A percentile compares a stretch with the other conserved stretches of the same genome.
phyloP scores from a whole-genome alignment of 2,888 invertebrate species.

The Eudasyphora cyanicolor region DNA sequence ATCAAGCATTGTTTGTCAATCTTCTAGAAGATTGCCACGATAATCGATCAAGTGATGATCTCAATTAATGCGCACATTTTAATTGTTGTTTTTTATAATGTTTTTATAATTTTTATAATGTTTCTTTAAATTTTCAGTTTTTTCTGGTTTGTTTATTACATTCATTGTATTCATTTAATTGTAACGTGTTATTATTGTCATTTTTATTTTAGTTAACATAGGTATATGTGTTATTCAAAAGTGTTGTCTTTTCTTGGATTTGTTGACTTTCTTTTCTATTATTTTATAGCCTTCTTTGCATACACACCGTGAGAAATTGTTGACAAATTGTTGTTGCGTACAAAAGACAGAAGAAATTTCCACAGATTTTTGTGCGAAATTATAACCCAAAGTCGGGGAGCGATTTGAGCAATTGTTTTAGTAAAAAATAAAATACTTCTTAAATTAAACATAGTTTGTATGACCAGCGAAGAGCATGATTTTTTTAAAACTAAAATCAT shows the following conservation, averaged over 20 bases:
- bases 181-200: slow-evolving; percentile 65
- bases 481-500: no score
- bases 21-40: neutral
- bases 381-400: no score
- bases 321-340: no score
- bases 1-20: neutral
- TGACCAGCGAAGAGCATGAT: no score
- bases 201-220: slow-evolving; percentile 65
- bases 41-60: slow-evolving; percentile 3
- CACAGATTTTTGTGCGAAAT: no score
- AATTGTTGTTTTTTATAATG: neutral
- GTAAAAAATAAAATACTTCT: no score
- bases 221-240: slow-evolving; percentile 43
- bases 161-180: slow-evolving; percentile 47
- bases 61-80: slow-evolving; percentile 15
- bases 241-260: neutral
- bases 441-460: no score
- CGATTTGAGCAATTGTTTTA: no score
- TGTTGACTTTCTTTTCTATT: slow-evolving; percentile 16
- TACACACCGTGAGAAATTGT: no score
- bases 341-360: no score
- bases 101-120: slow-evolving; percentile 36
- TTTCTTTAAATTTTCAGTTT: slow-evolving; percentile 23
- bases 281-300: neutral
- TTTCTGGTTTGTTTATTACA: slow-evolving; percentile 34